Evolutionary conservation across 2,113 vertebrate genomes (phyloP).

Genomic region (human (Homo sapiens)): GRCh38 chr20:16542001-16542500

Average conservation of each 20-base stretch:
- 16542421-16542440: background rate
- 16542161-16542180: background rate
- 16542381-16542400: background rate
- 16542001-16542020: background rate
- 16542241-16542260: background rate
- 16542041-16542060: too few relatives aligned
- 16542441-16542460: background rate
- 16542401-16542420: background rate
- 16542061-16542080: background rate
- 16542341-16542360: background rate
- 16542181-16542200: background rate
- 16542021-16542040: background rate
- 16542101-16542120: background rate
- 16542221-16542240: background rate
- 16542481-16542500: background rate
- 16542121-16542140: background rate
- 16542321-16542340: background rate
- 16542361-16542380: background rate
- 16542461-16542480: background rate
- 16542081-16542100: background rate
- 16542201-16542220: background rate
- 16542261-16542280: background rate
- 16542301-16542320: background rate
- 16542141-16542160: background rate
- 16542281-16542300: background rate